These are phyloP conservation scores for Oncorhynchus tshawytscha DNA, from an alignment of 2,113 vertebrate genomes.

Conservation along the genomic window DNA sequence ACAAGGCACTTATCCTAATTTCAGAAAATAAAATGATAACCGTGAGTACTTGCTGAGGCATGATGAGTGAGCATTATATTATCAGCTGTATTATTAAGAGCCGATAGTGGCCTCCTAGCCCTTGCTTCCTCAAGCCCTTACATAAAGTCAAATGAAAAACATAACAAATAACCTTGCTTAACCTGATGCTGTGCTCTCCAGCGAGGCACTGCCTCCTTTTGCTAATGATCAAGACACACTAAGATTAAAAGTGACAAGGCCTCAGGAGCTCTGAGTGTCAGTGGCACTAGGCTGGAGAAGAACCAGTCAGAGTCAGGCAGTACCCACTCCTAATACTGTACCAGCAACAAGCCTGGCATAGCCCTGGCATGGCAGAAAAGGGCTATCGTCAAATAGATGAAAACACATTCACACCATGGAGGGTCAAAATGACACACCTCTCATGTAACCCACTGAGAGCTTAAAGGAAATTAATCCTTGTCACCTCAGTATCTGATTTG, in stretches of 20 bases:
- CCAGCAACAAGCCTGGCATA: background rate
- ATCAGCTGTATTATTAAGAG: background rate
- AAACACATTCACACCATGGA: background rate
- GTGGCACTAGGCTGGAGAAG: background rate
- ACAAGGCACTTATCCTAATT: background rate
- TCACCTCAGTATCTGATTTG: conserved; percentile 1
- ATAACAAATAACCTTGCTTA: conserved; percentile 34
- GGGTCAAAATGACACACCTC: background rate
- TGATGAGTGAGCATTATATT: background rate
- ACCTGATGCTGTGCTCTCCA: conserved; percentile 13
- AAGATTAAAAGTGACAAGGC: conserved; percentile 37
- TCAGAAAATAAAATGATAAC: background rate
- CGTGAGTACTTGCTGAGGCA: background rate
- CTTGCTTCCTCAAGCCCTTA: background rate
- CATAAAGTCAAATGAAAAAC: conserved; percentile 20
- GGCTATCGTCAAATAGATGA: too few species aligned
- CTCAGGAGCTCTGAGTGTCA: conserved; percentile 6
- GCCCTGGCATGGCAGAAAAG: background rate
- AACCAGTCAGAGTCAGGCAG: background rate
- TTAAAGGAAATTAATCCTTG: background rate
- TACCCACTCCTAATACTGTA: too few species aligned
- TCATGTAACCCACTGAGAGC: background rate
- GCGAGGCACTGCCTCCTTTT: conserved; percentile 18
- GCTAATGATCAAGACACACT: conserved; percentile 14
- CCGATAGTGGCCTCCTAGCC: background rate